Evolutionary conservation across 2,797 vertebrate genomes (phyloP), one percentile per base, ranked within the genome.

Genomic region (Enteromius thamalakanensis): DNA sequence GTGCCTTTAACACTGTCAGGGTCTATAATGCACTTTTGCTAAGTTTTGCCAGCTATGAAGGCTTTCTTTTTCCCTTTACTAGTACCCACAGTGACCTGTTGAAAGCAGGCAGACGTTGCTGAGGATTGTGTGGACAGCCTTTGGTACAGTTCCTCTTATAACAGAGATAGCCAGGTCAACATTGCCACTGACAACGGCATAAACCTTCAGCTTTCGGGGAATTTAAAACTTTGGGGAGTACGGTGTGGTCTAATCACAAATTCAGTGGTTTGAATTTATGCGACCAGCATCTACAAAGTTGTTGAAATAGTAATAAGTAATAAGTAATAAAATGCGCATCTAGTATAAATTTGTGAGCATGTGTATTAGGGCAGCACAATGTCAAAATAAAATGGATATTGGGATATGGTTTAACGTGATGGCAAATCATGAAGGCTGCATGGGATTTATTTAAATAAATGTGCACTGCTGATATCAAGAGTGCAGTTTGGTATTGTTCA

Each of bases 1-100:
- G 82, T 84, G 76, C 77, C 85, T 83, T 81, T 86, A 87, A 58
- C 69, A 79, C 79, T 84, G 87, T 92, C 91, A 81, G 49, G 49
- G 64, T 77, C 53, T 75, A 85, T 85, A 85, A 87, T 19, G 68
- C 34, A 42, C 64, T 65, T 76, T 40, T 82, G 12, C 47, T 21
- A 76, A 37, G 37, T 75, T 55, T 84, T 72, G 82, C 51, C 79
- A 70, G 23, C 32, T 19, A 51, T 21, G 32, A 45, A 42, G 14
- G 40, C 7, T 64, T 82, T 75, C 9, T 64, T 76, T 49, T 55
- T 47, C 32, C 26, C 26, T 26, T 32, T 40, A 17, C 42, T 70
- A 82, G 76, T 60, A 71, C 51, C 65, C 67, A 70, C 29, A 70
- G 62, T 47, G 70, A 81, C 77, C 79, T 87, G 84, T 53, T 84